Evolutionary conservation across 2,113 vertebrate genomes (phyloP), one percentile per base, ranked within the genome.

Genomic region (Rousettus leschenaultii): DNA sequence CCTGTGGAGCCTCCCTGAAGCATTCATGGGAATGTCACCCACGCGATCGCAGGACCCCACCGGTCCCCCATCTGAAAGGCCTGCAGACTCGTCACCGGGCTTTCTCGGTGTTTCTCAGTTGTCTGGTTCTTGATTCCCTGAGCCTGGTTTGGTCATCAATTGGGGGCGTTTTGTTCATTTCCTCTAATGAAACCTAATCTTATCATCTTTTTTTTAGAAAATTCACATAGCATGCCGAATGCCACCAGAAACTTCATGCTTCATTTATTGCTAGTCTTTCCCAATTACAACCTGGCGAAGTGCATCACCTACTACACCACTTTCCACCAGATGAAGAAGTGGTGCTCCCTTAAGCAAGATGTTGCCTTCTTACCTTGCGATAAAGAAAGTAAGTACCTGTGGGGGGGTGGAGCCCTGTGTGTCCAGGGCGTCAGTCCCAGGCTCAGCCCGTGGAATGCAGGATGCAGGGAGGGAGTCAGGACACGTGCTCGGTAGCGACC

Each of bases 201-300:
- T 68, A 43, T 82, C 45, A n/a, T 89, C n/a, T 53, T 89, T 95
- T 86, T 5, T 86, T 5, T 80, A 97, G 93, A 40, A 57, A 7
- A 2, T 28, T 28, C 70, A 40, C 16, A 13, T 30, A 85, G 1
- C 6, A 5, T 96, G 13, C 78, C 96, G 21, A 86, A 87, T 22
- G 5, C 21, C 85, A 95, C 91, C 68, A 86, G 59, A 79, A 35
- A 11, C 16, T 63, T 86, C 30, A 22, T 97, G n/a, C 68, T 53
- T 48, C 92, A 78, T 22, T 13, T 12, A 1, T 61, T 97, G 14
- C 48, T 86, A 21, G 3, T 97, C 7, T 71, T 97, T 73, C 97
- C 97, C 74, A 96, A 89, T 19, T 97, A 96, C 95, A 97, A 97
- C 84, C 84, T 97, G 45, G 96, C 68, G 0, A 97, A 94, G 70